Base-by-base conservation (phyloP, 2,797 vertebrate species). In the Eulemur coronatus region DNA sequence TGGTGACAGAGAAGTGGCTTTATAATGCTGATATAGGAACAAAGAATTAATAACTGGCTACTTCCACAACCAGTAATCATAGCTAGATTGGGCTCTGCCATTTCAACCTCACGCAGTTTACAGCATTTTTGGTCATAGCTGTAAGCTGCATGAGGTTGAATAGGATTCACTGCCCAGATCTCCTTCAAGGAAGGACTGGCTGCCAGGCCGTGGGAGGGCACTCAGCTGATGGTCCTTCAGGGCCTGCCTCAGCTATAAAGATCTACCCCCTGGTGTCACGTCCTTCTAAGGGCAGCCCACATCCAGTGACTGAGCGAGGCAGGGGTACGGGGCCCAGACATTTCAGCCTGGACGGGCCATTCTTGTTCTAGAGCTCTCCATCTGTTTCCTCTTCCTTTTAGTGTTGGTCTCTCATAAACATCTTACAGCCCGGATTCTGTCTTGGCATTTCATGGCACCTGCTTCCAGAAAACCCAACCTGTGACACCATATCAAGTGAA, bases 1-100 rank as follows among this genome's bases (percentile, higher is more conserved):
- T 92, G 63, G 72, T 76, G 50, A 79, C 20, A 61, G 92, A 95
- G 33, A 96, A 96, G 85, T 82, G 35, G 57, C 14, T 91, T 72
- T 85, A 52, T 84, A 86, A 79, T 61, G 30, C 17, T 63, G 52
- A 48, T 82, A 57, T 22, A 12, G 75, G 33, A 28, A 3, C 73
- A 73, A 79, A 88, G 63, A 90, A 75, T 65, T 70, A 80, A 84
- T 52, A 95, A 41, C 12, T 91, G 86, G 20, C 70, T 87, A 50
- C 33, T 82, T 90, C 11, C 69, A 30, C n/a, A 79, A 63, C 52
- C 41, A 55, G 2, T 84, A 26, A 24, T 89, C 41, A 72, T 30
- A 80, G 78, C 57, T 70, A 73, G 15, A 84, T 30, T 38, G 67
- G 33, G 48, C 35, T 38, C 10, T 84, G 43, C 18, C 12, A 2